These are phyloP conservation scores for Umimayanthus chanpuru DNA, from an alignment of 92 coral and sea anemone species.

Conservation along the genomic window DNA sequence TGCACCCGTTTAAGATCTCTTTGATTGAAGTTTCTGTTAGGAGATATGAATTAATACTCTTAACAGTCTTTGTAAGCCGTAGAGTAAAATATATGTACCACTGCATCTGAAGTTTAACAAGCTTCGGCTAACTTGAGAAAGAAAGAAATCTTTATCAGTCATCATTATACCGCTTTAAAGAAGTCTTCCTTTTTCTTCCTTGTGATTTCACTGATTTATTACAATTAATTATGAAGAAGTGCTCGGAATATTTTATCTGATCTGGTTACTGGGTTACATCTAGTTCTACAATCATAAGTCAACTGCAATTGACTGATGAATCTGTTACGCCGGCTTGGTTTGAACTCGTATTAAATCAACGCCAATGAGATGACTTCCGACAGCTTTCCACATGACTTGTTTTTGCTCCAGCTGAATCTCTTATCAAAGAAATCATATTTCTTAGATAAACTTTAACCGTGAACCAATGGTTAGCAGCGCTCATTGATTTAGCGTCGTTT, in stretches of 20 bases:
- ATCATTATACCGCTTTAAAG: background rate
- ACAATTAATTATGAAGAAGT: background rate
- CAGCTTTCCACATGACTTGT: background rate
- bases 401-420: background rate
- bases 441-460: background rate
- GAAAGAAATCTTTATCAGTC: background rate
- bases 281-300: background rate
- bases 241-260: background rate
- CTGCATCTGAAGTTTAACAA: too few relatives aligned
- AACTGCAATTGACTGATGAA: background rate
- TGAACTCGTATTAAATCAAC: background rate
- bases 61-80: background rate
- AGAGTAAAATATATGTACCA: background rate
- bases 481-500: background rate
- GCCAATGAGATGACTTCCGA: background rate
- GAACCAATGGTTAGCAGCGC: background rate
- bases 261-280: background rate
- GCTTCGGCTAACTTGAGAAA: too few relatives aligned
- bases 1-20: background rate
- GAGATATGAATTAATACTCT: background rate
- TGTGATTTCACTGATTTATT: background rate
- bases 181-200: background rate
- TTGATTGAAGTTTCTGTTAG: background rate
- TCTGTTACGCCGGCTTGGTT: background rate
- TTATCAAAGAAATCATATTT: background rate